Percentiles rank a stretch among this genome's conserved stretches.
Evolutionary conservation across 2,888 invertebrate genomes (phyloP).

Genomic region (Nephrotoma guestfalica): DNA sequence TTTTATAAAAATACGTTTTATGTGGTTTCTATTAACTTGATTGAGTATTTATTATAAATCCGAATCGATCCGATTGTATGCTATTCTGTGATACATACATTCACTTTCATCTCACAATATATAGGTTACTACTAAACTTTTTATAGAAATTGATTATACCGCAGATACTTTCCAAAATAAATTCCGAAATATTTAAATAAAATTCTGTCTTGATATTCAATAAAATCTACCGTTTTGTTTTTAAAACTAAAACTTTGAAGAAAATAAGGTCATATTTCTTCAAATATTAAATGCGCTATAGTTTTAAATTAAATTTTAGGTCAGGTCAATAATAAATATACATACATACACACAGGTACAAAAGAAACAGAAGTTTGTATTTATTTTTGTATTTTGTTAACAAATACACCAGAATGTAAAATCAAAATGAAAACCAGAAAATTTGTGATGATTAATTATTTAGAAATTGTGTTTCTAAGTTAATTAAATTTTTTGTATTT

Average conservation of each 20-base stretch:
- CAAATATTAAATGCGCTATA: background rate
- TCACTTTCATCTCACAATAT: background rate
- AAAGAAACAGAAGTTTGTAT: background rate
- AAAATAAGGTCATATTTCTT: background rate
- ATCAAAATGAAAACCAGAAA: background rate
- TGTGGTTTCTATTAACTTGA: background rate
- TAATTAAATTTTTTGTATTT: background rate
- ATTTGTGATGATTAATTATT: background rate
- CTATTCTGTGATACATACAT: background rate
- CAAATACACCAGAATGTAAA: background rate
- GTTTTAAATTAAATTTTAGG: background rate
- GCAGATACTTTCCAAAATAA: background rate
- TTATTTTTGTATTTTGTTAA: background rate
- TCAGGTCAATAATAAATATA: background rate
- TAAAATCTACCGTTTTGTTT: background rate
- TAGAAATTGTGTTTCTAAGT: background rate
- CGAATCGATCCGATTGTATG: background rate
- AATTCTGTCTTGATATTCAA: background rate
- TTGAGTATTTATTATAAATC: background rate
- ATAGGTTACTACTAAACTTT: background rate
- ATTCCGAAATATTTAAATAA: background rate
- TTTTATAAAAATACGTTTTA: background rate
- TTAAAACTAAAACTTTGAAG: background rate
- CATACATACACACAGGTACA: background rate
- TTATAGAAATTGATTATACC: background rate